Conservation (phyloP, 2,113 vertebrate genomes). For the Origma solitaria region DNA sequence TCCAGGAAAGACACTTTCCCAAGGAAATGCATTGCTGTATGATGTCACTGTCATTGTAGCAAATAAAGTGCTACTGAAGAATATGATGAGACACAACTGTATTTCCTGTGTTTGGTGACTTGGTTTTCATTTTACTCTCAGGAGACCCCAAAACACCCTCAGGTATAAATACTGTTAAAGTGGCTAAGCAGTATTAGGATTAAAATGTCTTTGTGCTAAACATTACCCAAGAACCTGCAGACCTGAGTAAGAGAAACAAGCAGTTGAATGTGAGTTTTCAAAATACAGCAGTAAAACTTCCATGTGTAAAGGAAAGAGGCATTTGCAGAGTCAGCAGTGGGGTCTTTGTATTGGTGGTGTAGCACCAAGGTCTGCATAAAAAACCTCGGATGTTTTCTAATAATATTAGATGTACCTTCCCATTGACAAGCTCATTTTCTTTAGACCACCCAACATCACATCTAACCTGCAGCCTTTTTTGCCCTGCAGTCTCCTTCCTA, state of each 20-base stretch:
- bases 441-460: constrained; percentile 61
- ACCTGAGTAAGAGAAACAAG: background rate
- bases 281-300: background rate
- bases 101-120: background rate
- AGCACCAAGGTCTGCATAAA: background rate
- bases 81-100: background rate
- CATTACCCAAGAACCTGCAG: background rate
- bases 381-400: background rate
- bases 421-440: constrained; percentile 45
- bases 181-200: background rate
- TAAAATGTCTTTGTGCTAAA: background rate
- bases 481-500: background rate
- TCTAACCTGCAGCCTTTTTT: constrained; percentile 53
- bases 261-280: background rate
- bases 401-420: background rate
- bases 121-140: background rate
- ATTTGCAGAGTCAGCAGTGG: background rate
- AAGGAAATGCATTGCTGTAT: background rate
- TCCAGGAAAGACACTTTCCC: background rate
- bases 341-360: background rate
- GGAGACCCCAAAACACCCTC: background rate
- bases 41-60: background rate
- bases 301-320: background rate
- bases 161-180: background rate
- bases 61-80: background rate